phyloP scores from a whole-genome alignment of 2,888 invertebrate species.

The Zele albiditarsus region DNA sequence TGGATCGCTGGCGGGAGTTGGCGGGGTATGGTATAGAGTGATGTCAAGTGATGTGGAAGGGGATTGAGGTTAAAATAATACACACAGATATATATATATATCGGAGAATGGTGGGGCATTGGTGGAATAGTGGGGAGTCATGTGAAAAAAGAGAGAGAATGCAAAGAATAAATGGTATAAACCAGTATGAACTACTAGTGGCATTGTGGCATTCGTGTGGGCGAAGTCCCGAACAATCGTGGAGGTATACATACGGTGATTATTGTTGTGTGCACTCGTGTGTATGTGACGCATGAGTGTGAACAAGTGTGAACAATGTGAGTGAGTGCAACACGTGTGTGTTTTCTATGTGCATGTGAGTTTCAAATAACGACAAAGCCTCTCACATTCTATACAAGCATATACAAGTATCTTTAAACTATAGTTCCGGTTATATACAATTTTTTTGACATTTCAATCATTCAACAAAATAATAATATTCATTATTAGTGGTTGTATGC shows the following conservation, averaged over 20 bases:
- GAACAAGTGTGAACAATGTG: not conserved
- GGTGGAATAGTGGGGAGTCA: too few species aligned
- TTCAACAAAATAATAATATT: not conserved
- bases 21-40: too few species aligned
- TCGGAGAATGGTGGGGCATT: too few species aligned
- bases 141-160: too few species aligned
- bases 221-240: slow-evolving; percentile 28
- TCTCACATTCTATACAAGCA: not conserved
- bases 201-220: slow-evolving; percentile 33
- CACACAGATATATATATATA: too few species aligned
- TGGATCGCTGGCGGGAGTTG: too few species aligned
- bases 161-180: too few species aligned
- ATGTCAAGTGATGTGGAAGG: too few species aligned
- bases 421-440: not conserved
- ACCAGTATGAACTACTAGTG: slow-evolving; percentile 4
- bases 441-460: not conserved
- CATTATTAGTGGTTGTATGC: too few species aligned
- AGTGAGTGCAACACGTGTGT: not conserved
- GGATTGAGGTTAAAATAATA: too few species aligned
- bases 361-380: not conserved
- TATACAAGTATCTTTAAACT: not conserved
- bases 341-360: not conserved
- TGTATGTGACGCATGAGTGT: not conserved
- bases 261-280: not conserved
- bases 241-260: not conserved